phyloP scores from a whole-genome alignment of 2,888 invertebrate species.

The Orthosia gothica region DNA sequence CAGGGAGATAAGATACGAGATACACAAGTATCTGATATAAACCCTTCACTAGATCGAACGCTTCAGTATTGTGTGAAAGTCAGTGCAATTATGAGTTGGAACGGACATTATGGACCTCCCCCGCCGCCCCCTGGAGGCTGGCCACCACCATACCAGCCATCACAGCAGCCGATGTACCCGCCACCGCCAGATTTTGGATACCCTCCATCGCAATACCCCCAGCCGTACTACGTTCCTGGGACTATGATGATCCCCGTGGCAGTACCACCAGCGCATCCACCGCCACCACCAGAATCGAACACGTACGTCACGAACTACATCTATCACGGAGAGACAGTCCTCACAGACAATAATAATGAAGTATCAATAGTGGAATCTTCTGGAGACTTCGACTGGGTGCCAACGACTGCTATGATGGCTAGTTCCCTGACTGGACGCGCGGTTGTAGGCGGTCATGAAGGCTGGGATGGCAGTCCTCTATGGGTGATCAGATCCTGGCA shows the following conservation, averaged over 20 bases:
- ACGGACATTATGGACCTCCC: conserved; percentile 75
- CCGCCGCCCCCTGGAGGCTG: conserved; percentile 61
- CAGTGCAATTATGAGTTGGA: conserved; percentile 77
- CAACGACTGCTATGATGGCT: conserved; percentile 83
- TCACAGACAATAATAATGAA: conserved; percentile 67
- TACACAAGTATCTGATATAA: conserved; percentile 61
- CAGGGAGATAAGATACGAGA: conserved; percentile 71
- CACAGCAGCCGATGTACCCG: conserved; percentile 36
- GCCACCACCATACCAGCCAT: conserved; percentile 51
- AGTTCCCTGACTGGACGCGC: conserved; percentile 82
- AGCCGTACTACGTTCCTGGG: conserved; percentile 84
- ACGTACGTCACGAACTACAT: conserved; percentile 88
- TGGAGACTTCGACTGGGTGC: conserved; percentile 87
- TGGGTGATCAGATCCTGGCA: conserved; percentile 89
- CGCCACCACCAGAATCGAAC: conserved; percentile 55
- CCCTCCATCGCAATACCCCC: conserved; percentile 67
- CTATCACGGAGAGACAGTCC: conserved; percentile 82
- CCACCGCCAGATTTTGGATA: conserved; percentile 72
- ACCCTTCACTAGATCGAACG: conserved; percentile 16
- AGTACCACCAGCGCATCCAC: conserved; percentile 68
- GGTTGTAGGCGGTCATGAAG: conserved; percentile 88
- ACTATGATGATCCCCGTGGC: conserved; percentile 85
- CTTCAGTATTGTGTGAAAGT: conserved; percentile 55
- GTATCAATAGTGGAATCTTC: conserved; percentile 82
- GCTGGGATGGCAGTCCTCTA: conserved; percentile 88